Evolutionary conservation across 2,888 invertebrate genomes (phyloP).

Genomic region (Gymnocheta viridis): DNA sequence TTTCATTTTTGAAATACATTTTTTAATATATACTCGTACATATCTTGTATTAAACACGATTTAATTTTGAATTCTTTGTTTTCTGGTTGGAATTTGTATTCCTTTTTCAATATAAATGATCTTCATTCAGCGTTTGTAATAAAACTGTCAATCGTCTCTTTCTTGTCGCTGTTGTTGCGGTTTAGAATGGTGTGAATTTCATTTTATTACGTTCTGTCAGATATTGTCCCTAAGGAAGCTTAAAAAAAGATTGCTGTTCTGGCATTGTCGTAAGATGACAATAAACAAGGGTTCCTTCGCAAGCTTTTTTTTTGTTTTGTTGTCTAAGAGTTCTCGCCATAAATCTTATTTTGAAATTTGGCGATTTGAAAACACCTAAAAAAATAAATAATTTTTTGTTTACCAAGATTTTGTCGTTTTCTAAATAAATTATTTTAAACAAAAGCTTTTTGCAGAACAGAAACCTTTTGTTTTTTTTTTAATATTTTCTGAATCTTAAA

Average conservation of each 20-base stretch:
- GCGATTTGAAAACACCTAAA: neutral
- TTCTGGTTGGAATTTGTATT: constrained; percentile 20
- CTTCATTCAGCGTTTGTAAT: constrained; percentile 26
- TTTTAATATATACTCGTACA: too few species aligned
- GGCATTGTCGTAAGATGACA: constrained; percentile 57
- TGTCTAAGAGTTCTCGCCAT: constrained; percentile 24
- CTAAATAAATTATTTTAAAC: too few species aligned
- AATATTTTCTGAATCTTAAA: too few species aligned
- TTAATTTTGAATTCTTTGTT: constrained; percentile 25
- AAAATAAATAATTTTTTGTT: constrained; percentile 11
- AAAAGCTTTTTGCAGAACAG: too few species aligned
- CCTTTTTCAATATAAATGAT: neutral
- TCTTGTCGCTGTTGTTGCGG: constrained; percentile 4
- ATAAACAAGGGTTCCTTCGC: constrained; percentile 51
- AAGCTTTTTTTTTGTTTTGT: neutral
- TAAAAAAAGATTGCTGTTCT: neutral
- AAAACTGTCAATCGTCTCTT: constrained; percentile 63
- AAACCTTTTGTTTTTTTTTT: too few species aligned
- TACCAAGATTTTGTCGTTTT: neutral
- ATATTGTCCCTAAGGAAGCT: constrained; percentile 16
- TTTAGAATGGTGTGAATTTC: constrained; percentile 65
- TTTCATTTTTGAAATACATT: constrained; percentile 14
- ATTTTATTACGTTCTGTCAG: constrained; percentile 39
- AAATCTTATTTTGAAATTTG: constrained; percentile 9
- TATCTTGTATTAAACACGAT: neutral